phyloP scores from a whole-genome alignment of 2,888 invertebrate genomes.

The Hypena proboscidalis region DNA sequence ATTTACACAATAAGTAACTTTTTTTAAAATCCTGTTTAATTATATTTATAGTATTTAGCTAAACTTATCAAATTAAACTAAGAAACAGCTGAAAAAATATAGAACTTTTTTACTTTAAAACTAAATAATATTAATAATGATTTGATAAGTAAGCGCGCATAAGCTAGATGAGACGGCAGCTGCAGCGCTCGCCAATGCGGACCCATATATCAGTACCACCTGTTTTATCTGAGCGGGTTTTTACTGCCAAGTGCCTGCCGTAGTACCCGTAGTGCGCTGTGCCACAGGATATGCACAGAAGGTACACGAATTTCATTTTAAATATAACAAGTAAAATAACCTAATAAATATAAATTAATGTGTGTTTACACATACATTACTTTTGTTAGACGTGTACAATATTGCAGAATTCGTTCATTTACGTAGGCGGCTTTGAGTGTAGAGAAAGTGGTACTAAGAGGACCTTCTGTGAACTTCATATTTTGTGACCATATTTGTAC shows the following conservation, averaged over 20 bases:
- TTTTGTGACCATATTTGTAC: no score
- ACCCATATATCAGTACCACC: slow-evolving; percentile 74
- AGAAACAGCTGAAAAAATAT: background rate
- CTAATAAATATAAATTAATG: no score
- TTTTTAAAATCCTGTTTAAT: background rate
- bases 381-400: no score
- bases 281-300: no score
- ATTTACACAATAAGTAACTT: background rate
- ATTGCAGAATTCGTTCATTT: no score
- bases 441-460: no score
- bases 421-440: no score
- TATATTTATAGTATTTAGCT: background rate
- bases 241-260: slow-evolving; percentile 62
- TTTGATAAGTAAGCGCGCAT: slow-evolving; percentile 33
- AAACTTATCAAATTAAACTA: background rate
- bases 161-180: slow-evolving; percentile 42
- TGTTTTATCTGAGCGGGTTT: slow-evolving; percentile 74
- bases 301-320: no score
- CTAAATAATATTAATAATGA: slow-evolving; percentile 31
- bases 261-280: slow-evolving; percentile 21
- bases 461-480: no score
- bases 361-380: no score
- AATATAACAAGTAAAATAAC: no score
- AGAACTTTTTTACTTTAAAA: no score
- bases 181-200: slow-evolving; percentile 73